A percentile compares a stretch with the other conserved stretches of the same genome.
Evolutionary conservation across 2,888 invertebrate species (phyloP).

Genomic region (Mactromeris polynyma): DNA sequence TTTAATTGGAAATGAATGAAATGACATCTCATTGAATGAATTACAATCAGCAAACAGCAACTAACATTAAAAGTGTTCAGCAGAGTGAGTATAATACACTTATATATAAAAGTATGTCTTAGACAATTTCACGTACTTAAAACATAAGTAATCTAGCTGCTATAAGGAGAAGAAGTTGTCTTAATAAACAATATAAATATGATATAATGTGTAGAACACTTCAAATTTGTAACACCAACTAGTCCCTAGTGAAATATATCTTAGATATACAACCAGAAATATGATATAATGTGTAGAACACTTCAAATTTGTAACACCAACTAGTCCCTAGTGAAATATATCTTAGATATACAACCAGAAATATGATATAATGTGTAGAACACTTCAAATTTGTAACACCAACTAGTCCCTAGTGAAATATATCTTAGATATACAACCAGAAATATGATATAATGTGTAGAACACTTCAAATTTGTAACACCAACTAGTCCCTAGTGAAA

Average conservation of each 20-base stretch:
- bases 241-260: neutral
- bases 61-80: too few relatives aligned
- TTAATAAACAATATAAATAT: neutral
- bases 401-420: constrained; percentile 1
- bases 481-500: neutral
- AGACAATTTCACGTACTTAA: too few relatives aligned
- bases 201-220: neutral
- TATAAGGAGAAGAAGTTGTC: neutral
- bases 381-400: neutral
- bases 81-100: too few relatives aligned
- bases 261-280: neutral
- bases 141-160: too few relatives aligned
- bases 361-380: neutral
- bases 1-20: neutral
- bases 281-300: neutral
- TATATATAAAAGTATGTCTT: too few relatives aligned
- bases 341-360: neutral
- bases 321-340: neutral
- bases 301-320: neutral
- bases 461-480: neutral
- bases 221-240: neutral
- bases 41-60: neutral
- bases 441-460: neutral
- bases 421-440: neutral
- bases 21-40: neutral